These are phyloP conservation scores for Epistrophella euchroma DNA, from an alignment of 2,888 invertebrate species.

Conservation along the genomic window DNA sequence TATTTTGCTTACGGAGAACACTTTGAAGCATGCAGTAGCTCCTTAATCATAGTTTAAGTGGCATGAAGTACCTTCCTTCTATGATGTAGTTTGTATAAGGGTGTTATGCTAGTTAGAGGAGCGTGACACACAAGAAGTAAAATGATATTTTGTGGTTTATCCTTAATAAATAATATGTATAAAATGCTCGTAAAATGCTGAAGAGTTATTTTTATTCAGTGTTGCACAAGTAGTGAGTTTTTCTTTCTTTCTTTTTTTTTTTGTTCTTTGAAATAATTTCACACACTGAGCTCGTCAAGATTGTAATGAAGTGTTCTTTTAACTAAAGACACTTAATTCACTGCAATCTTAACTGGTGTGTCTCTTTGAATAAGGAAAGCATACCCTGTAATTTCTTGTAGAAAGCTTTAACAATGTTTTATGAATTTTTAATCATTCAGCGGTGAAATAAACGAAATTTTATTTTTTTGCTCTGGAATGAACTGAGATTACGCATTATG, in stretches of 20 bases:
- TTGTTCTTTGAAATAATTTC: too few relatives aligned
- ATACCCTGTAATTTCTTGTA: background rate
- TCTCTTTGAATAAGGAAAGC: background rate
- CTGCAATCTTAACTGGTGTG: background rate
- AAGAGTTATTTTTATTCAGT: background rate
- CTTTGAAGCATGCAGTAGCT: slow-evolving; percentile 45
- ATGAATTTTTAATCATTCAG: background rate
- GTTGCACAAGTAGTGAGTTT: slow-evolving; percentile 2
- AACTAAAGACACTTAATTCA: background rate
- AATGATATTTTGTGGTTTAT: slow-evolving; percentile 30
- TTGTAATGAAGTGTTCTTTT: slow-evolving; percentile 35
- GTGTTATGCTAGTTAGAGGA: slow-evolving; percentile 15
- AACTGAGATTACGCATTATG: too few relatives aligned
- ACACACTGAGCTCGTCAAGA: slow-evolving; percentile 6
- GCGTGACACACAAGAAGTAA: slow-evolving; percentile 33
- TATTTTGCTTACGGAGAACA: slow-evolving; percentile 21
- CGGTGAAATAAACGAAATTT: too few relatives aligned
- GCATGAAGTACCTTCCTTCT: slow-evolving; percentile 34
- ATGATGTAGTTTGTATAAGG: slow-evolving; percentile 1
- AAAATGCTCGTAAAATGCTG: slow-evolving; percentile 11
- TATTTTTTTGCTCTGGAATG: too few relatives aligned
- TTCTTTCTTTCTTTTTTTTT: background rate
- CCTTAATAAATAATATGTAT: background rate
- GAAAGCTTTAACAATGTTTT: background rate
- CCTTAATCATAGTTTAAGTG: slow-evolving; percentile 73